Percentiles rank a stretch among this genome's conserved stretches.
Evolutionary conservation across 2,113 vertebrate species (phyloP).

Genomic region (Uropsilus gracilis): DNA sequence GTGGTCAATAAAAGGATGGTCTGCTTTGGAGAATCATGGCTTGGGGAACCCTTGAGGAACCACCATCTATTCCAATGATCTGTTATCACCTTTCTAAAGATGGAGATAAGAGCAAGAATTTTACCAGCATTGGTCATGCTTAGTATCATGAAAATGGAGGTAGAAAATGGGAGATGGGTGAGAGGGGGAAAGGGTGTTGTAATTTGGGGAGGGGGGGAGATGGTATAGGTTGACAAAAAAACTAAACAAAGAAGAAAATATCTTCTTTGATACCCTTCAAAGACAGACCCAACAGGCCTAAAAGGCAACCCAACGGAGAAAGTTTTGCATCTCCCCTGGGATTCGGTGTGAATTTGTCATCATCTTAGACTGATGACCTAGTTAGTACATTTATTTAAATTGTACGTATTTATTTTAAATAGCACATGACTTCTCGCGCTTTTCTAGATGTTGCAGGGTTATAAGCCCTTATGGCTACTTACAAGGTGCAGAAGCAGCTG

Average conservation of each 20-base stretch:
- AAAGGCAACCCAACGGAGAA: neutral
- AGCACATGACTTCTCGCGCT: neutral
- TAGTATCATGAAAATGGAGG: neutral
- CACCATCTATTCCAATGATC: neutral
- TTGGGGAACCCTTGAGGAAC: neutral
- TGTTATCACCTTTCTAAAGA: neutral
- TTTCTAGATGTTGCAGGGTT: neutral
- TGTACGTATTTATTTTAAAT: neutral
- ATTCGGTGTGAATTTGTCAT: neutral
- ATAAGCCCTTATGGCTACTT: neutral
- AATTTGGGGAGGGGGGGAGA: neutral
- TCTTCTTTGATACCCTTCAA: neutral
- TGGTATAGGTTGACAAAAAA: neutral
- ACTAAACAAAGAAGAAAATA: neutral
- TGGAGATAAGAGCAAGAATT: neutral
- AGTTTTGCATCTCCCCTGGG: neutral
- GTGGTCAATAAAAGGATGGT: neutral
- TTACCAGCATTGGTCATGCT: neutral
- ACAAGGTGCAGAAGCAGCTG: constrained; percentile 2
- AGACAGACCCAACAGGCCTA: neutral
- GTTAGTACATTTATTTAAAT: too few relatives aligned
- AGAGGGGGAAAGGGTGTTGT: neutral
- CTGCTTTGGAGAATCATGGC: neutral
- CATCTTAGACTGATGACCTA: neutral
- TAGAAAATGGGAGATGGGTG: neutral